Conservation (phyloP, 2,797 vertebrate species). For the Gobionotothen gibberifrons region DNA sequence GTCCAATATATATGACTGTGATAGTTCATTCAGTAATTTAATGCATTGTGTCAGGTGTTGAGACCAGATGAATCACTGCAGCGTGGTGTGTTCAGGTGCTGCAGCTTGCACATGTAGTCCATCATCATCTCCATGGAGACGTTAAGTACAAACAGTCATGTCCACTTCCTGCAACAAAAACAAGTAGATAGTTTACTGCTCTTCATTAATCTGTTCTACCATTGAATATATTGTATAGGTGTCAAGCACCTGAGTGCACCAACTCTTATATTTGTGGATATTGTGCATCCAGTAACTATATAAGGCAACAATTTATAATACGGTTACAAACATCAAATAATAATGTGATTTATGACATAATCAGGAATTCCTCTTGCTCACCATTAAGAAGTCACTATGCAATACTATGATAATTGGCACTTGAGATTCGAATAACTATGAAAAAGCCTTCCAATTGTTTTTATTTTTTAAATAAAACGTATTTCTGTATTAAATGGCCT, state of each 20-base stretch:
- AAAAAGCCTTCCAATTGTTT: too few relatives aligned
- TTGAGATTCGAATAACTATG: too few relatives aligned
- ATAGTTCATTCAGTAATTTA: neutral
- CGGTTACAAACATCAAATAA: neutral
- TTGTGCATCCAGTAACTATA: neutral
- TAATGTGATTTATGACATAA: neutral
- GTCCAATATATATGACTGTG: neutral
- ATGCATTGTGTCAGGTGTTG: neutral
- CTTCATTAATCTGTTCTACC: neutral
- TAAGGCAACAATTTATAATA: neutral
- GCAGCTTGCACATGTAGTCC: constrained; percentile 24
- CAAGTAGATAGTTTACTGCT: neutral
- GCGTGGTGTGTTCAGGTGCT: constrained; percentile 31
- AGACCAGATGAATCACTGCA: constrained; percentile 41
- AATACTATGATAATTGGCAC: neutral
- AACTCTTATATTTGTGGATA: neutral
- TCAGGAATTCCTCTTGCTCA: neutral
- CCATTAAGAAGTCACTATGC: neutral
- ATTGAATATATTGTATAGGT: neutral
- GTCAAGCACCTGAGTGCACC: constrained; percentile 32
- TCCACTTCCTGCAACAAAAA: constrained; percentile 25
- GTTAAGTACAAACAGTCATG: neutral
- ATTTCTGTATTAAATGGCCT: neutral
- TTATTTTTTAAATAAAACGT: too few relatives aligned
- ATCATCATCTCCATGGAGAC: constrained; percentile 58